Base-by-base conservation (phyloP, 2,113 vertebrate genomes). In the Sceloporus undulatus region DNA sequence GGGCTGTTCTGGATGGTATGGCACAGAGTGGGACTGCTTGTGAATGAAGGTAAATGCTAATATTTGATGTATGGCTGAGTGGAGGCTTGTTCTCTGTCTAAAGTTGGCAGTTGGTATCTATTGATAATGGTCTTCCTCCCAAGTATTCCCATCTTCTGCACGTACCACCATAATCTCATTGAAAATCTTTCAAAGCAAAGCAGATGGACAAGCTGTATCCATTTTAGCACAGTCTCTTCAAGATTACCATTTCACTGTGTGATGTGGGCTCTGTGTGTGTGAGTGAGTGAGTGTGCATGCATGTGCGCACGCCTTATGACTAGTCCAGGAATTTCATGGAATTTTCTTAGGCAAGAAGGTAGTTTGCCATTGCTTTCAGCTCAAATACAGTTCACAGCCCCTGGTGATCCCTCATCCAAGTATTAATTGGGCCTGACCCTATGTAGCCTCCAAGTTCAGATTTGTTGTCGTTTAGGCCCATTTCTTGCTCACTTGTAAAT, bases 21-120 rank as follows among this genome's bases (percentile, higher is more conserved):
- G 92, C 70, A 48, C 19, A 13, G 19, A 56, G 18, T 14, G 48
- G 29, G 34, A n/a, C 48, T 65, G 7, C 13, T 16, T 21, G 38
- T 2, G 25, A 68, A 34, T 29, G 38, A 48, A 78, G 14, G 38
- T 79, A 89, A 68, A 23, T 76, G 16, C 85, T 0, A 0, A 70
- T 78, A 14, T 87, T 85, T 84, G 77, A 56, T 75, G 42, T 85
- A 68, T 89, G 78, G 62, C 38, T 78, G 76, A 87, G 48, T 91
- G 0, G 74, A 87, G 85, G 4, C 62, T 0, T 0, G 66, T 18
- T 70, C 52, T 86, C n/a, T 19, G 2, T 68, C 18, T 65, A 25
- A 19, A n/a, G 16, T 34, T 23, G 38, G n/a, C 13, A 8, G 4
- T 70, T 68, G 2, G 2, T 25, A 7, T 56, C 68, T 11, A 13